Base-by-base conservation (phyloP, 2,888 invertebrate species). In the Heliconius cydno region DNA sequence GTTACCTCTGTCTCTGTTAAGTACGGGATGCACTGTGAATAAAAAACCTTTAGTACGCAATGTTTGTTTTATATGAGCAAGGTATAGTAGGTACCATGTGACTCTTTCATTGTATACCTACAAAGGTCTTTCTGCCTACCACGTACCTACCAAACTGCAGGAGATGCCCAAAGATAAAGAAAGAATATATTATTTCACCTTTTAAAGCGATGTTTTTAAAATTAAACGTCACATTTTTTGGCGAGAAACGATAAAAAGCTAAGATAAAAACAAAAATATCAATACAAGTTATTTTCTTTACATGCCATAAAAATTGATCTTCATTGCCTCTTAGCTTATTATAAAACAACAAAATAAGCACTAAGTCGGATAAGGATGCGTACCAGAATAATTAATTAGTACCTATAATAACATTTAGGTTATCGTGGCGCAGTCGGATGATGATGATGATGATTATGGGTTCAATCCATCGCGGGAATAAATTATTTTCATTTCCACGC, bases 251-350 rank as follows among this genome's bases (percentile, higher is more conserved):
- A 38, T 68, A 41, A 70, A 70, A 12, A 70, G 70, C 25, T 68
- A 68, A 68, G 67, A 34, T 68, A 38, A 68, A 63, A 68, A 72
- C 72, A 52, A 72, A 72, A 72, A 72, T 60, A 73, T 60, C 72
- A 30, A 57, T 34, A 46, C 57, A 57, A 34, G n/a, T 73, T 73
- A 73, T 60, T 34, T 60, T 34, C 57, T 60, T 73, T 34, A 38
- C 13, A 15, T 28, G 12, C n/a, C 57, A 73, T 60, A 73, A 73
- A 73, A 73, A 57, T 34, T 34, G 34, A 34, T 60, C 30, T 73
- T 73, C 57, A 73, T 73, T 73, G 73, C 60, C 57, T 13, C 60
- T 72, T 72, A 73, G 60, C 57, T n/a, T 60, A 34, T 57, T 60
- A 73, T 60, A 73, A 57, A 73, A 60, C 73, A 73, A 73, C 41